Evolutionary conservation across 23 tunicate species (phyloP).

Genomic region (Oikopleura dioica): DNA sequence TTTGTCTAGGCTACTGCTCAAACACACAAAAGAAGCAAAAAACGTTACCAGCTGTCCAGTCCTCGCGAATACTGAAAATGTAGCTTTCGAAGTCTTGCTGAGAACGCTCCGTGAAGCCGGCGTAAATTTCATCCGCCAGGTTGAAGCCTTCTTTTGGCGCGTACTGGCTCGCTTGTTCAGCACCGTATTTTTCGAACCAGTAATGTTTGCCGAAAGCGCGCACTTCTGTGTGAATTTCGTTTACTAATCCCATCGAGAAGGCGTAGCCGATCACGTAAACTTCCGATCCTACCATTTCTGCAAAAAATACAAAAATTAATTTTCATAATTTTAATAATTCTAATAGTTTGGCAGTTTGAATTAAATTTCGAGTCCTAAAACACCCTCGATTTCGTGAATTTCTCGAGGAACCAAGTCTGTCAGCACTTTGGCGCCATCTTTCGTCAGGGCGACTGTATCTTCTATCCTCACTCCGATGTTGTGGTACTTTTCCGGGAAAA

Average conservation of each 20-base stretch:
- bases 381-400: neutral
- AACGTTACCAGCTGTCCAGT: no score
- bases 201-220: neutral
- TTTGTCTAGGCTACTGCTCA: no score
- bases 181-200: neutral
- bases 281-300: no score
- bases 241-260: neutral
- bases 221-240: slow-evolving; percentile 10
- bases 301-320: no score
- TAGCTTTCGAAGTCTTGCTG: neutral
- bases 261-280: neutral
- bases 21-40: no score
- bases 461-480: slow-evolving; percentile 1
- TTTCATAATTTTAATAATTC: no score
- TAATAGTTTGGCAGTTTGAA: no score
- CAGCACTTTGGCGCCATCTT: neutral
- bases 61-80: no score
- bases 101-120: neutral
- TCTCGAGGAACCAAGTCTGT: neutral
- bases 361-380: no score
- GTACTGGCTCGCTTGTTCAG: neutral
- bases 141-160: neutral
- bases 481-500: slow-evolving; percentile 2
- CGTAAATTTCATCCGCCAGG: neutral
- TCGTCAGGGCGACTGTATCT: neutral